These are phyloP conservation scores for Solea solea DNA, from an alignment of 2,113 vertebrate genomes.

Conservation along the genomic window DNA sequence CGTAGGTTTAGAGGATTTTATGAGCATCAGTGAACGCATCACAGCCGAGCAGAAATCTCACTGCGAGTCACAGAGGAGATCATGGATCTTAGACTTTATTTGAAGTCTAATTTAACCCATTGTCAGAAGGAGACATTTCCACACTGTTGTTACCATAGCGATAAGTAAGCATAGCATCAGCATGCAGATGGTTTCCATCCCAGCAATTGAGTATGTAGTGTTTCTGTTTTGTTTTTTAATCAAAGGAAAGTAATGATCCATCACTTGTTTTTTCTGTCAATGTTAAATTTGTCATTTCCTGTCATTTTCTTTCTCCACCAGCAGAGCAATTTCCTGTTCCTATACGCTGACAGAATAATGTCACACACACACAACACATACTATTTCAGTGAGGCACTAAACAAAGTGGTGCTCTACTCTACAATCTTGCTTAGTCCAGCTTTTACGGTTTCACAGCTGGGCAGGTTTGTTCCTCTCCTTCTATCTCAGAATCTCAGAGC, in stretches of 20 bases:
- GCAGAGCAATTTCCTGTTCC: conserved; percentile 7
- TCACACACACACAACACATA: conserved; percentile 2
- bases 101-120: no score
- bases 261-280: background rate
- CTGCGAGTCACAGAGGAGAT: no score
- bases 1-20: no score
- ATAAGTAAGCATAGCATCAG: no score
- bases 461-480: conserved; percentile 25
- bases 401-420: conserved; percentile 11
- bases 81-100: no score
- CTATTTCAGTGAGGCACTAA: conserved; percentile 12
- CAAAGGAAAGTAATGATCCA: background rate
- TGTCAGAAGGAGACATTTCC: no score
- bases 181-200: background rate
- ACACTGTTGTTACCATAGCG: no score
- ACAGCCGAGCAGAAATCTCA: no score
- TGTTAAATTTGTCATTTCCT: conserved; percentile 16
- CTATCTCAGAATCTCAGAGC: conserved; percentile 11
- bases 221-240: background rate
- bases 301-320: conserved; percentile 11
- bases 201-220: background rate
- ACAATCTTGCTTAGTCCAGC: conserved; percentile 14
- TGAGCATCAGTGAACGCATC: no score
- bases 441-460: conserved; percentile 32
- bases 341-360: conserved; percentile 2